phyloP scores from a whole-genome alignment of 2,888 invertebrate genomes.

The Lingula anatina region DNA sequence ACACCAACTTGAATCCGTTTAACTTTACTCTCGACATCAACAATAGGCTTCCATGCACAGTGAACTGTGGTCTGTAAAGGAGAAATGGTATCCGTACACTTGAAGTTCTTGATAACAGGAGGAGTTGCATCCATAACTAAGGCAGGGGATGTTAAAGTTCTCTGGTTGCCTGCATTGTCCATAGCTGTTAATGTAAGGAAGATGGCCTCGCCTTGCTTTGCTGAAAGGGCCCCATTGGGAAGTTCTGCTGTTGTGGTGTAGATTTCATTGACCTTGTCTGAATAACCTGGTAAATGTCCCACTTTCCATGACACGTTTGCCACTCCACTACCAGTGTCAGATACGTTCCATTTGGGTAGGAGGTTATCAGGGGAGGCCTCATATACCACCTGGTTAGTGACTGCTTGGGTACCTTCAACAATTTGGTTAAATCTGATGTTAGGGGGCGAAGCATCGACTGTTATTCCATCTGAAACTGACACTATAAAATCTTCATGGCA shows the following conservation, averaged over 20 bases:
- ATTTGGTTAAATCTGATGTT: not conserved
- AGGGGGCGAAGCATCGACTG: conserved; percentile 18
- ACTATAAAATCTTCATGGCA: conserved; percentile 23
- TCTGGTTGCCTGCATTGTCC: conserved; percentile 18
- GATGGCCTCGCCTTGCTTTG: conserved; percentile 13
- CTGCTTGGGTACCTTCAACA: not conserved
- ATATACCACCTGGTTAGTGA: not conserved
- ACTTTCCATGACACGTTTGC: not conserved
- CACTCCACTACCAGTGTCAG: not conserved
- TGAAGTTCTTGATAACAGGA: conserved; percentile 13
- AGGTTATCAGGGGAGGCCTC: not conserved
- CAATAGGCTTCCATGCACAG: conserved; percentile 21
- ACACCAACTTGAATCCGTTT: too few relatives aligned
- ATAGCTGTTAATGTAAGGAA: conserved; percentile 14
- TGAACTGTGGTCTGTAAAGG: conserved; percentile 9
- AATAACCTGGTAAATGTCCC: not conserved
- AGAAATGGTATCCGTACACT: conserved; percentile 16
- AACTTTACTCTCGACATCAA: too few relatives aligned
- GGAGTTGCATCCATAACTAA: conserved; percentile 17
- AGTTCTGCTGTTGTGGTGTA: not conserved
- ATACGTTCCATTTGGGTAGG: not conserved
- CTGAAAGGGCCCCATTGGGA: conserved; percentile 1
- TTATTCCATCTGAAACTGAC: conserved; percentile 26
- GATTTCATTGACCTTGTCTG: not conserved
- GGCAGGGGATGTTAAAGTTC: conserved; percentile 11